Evolutionary conservation across 2,797 vertebrate species (phyloP), one percentile per base, ranked within the genome.

Genomic region (Odontamblyopus lacepedii): DNA sequence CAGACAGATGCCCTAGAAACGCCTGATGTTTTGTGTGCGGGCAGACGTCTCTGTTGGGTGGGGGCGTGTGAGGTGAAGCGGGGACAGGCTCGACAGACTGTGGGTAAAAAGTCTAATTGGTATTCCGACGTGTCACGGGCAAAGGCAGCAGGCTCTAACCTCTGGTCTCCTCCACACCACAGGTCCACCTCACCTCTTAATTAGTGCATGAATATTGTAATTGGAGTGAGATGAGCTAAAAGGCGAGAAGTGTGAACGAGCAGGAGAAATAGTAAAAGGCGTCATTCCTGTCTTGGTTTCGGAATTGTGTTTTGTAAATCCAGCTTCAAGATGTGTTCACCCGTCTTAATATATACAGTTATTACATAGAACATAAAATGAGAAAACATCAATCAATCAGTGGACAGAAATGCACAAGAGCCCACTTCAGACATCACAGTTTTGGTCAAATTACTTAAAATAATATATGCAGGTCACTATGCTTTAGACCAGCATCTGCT

Each of bases 201-300:
- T 91, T 96, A 95, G 93, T 83, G 92, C 91, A 94, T 94, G 94
- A 94, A 95, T 95, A 96, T 95, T 95, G 93, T 90, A 95, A 96
- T 96, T 81, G 85, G 76, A 77, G 55, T 27, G 35, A 27, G 55
- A 82, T 77, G 67, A 81, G 71, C 67, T 74, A 26, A 79, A 74
- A 63, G 29, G 26, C 12, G 57, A 63, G 35, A 73, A 70, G 74
- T 63, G 74, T 63, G 60, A 23, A 41, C 30, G 57, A 44, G 35
- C 73, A 23, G n/a, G 59, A 35, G 56, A n/a, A 38, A 27, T 44
- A 23, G 12, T 57, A 35, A 8, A 57, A 57, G 32, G 63, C 48
- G 19, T 7, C 8, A 16, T 23, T 50, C 4, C 48, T 29, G 57
- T 13, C 11, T 15, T 59, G 12, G 23, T 30, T 60, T 15, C 6